phyloP scores from a whole-genome alignment of 2,888 invertebrate genomes.

The Exephanes ischioxanthus region DNA sequence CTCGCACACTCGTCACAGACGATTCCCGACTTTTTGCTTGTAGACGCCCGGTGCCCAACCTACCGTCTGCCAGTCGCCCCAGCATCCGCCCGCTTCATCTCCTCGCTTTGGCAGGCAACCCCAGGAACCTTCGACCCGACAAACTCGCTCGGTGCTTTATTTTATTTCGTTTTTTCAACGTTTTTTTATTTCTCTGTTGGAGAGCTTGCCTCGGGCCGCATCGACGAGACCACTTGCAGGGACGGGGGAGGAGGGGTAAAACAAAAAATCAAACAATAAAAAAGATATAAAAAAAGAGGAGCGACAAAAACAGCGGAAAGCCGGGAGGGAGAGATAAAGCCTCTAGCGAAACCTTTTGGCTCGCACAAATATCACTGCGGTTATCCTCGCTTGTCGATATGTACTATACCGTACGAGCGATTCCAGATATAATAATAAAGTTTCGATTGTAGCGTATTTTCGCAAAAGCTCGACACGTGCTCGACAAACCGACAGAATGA shows the following conservation, averaged over 20 bases:
- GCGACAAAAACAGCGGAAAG: not conserved
- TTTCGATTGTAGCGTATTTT: conserved; percentile 23
- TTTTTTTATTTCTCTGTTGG: conserved; percentile 31
- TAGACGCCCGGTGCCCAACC: conserved; percentile 38
- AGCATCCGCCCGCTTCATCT: conserved; percentile 55
- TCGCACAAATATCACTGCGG: conserved; percentile 12
- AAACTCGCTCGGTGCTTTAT: conserved; percentile 43
- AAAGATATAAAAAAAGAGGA: not conserved
- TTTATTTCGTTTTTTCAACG: conserved; percentile 23
- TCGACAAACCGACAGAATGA: not conserved
- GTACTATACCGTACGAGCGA: not conserved
- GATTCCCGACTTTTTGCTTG: conserved; percentile 54
- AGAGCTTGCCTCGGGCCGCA: not conserved
- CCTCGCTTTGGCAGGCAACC: conserved; percentile 51
- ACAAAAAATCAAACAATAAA: not conserved
- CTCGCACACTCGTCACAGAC: conserved; percentile 58
- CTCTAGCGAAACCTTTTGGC: conserved; percentile 13
- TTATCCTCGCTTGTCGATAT: not conserved
- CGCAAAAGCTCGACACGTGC: not conserved
- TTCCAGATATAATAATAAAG: conserved; percentile 25
- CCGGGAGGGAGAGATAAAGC: conserved; percentile 22
- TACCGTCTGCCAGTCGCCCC: conserved; percentile 51
- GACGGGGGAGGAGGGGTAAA: not conserved
- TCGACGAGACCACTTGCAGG: not conserved
- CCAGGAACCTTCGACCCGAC: conserved; percentile 51